Percentiles rank a stretch among this genome's conserved stretches.
Conservation (phyloP, 2,888 invertebrate genomes). For the Epistrophella euchroma region DNA sequence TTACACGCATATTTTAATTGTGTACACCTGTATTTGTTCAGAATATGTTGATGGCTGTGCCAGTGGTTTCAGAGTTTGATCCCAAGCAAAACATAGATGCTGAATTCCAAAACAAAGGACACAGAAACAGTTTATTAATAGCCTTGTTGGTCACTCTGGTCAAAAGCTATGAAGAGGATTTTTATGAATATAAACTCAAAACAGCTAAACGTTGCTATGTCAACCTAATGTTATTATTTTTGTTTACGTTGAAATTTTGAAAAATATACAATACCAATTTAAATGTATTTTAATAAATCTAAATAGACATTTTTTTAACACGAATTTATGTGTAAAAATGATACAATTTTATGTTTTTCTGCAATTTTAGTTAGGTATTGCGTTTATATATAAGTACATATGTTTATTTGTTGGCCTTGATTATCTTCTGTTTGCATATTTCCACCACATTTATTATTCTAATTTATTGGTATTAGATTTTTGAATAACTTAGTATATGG, state of each 20-base stretch:
- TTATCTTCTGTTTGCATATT: slow-evolving; percentile 17
- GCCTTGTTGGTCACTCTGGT: slow-evolving; percentile 18
- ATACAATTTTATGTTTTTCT: background rate
- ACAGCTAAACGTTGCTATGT: background rate
- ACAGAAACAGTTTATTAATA: slow-evolving; percentile 15
- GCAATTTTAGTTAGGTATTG: slow-evolving; percentile 5
- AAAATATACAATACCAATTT: background rate
- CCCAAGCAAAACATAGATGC: slow-evolving; percentile 1
- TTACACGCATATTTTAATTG: background rate
- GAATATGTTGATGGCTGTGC: slow-evolving; percentile 12
- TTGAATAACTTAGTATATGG: background rate
- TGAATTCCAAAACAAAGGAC: background rate
- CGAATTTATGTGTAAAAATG: background rate
- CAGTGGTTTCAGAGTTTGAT: slow-evolving; percentile 10
- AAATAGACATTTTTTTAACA: background rate
- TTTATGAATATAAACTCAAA: background rate
- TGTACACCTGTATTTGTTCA: slow-evolving; percentile 11
- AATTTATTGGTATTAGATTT: slow-evolving; percentile 15
- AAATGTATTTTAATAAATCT: slow-evolving; percentile 13
- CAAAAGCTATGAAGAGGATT: background rate
- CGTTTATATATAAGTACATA: background rate
- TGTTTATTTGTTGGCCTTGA: slow-evolving; percentile 13
- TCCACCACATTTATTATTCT: slow-evolving; percentile 10
- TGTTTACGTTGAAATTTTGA: background rate
- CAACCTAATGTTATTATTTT: background rate